Conservation (phyloP, 2,113 vertebrate species). For the Pteropus alecto region DNA sequence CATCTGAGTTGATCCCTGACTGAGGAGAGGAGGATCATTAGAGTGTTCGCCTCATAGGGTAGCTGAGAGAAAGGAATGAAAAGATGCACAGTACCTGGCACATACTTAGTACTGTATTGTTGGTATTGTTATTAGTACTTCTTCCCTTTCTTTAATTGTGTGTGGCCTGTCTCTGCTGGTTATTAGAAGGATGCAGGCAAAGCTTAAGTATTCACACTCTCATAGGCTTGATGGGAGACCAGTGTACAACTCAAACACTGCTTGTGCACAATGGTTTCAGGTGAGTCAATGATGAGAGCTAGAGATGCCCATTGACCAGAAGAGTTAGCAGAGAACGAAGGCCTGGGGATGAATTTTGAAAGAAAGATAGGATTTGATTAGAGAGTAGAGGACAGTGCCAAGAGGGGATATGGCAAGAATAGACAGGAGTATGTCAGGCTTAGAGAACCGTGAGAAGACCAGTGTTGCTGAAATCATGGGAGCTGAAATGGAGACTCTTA, state of each 20-base stretch:
- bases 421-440: neutral
- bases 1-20: neutral
- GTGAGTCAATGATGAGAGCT: neutral
- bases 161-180: neutral
- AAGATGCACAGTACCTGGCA: accelerated
- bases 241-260: accelerated
- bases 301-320: neutral
- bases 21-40: no score
- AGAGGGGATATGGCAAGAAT: neutral
- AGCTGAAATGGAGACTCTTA: accelerated
- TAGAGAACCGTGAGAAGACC: neutral
- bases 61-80: no score
- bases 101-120: accelerated
- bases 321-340: neutral
- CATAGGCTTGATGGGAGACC: neutral
- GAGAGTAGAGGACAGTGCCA: neutral
- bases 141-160: neutral
- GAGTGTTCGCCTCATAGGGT: accelerated
- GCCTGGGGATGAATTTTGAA: neutral
- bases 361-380: neutral
- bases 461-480: neutral
- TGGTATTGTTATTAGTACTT: neutral
- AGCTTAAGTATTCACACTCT: no score
- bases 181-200: neutral
- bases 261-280: neutral